phyloP scores from a whole-genome alignment of 2,113 vertebrate species.

The Cavia aperea region DNA sequence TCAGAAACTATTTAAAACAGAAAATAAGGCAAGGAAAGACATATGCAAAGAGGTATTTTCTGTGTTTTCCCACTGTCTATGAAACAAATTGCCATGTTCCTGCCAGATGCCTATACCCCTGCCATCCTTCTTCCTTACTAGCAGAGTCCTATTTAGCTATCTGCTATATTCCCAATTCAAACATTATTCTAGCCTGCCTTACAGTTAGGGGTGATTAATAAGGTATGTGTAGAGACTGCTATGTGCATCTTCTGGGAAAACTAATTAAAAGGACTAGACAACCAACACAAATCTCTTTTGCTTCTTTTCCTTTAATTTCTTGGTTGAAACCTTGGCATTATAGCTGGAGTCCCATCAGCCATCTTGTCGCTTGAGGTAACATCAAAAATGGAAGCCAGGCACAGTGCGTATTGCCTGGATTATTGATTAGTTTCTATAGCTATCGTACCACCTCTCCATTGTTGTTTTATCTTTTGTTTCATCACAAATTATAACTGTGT shows the following conservation, averaged over 20 bases:
- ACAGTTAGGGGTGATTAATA: neutral
- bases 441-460: neutral
- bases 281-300: neutral
- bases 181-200: neutral
- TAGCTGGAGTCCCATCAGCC: neutral
- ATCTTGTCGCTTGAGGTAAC: neutral
- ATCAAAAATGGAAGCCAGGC: neutral
- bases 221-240: neutral
- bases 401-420: neutral
- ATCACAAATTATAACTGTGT: neutral
- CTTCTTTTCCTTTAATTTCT: neutral
- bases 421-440: neutral
- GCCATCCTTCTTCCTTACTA: neutral
- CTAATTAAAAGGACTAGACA: neutral
- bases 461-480: neutral
- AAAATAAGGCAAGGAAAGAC: neutral
- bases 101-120: neutral
- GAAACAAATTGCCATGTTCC: neutral
- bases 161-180: neutral
- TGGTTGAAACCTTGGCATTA: neutral
- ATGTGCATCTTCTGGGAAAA: neutral
- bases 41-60: neutral
- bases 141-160: neutral
- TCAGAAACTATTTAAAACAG: neutral
- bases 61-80: neutral